Evolutionary conservation across 2,113 vertebrate species (phyloP).

Genomic region (Alouatta palliata): DNA sequence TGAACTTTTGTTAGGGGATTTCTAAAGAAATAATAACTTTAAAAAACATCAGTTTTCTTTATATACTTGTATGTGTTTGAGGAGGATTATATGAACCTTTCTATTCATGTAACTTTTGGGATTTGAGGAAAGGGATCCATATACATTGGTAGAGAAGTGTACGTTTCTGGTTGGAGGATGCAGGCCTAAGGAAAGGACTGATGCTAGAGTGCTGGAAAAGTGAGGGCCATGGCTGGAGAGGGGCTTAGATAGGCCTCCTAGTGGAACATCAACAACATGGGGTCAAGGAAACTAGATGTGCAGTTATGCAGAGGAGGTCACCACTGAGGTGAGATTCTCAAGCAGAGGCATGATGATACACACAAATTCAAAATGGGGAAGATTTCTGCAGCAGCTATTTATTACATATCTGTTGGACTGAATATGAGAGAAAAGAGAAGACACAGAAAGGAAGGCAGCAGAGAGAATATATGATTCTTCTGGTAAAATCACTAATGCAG

Average conservation of each 20-base stretch:
- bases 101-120: background rate
- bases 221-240: background rate
- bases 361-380: background rate
- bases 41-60: background rate
- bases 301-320: background rate
- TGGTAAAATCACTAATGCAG: background rate
- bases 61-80: background rate
- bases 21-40: constrained; percentile 1
- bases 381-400: background rate
- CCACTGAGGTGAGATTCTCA: background rate
- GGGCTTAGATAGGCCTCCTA: too few relatives aligned
- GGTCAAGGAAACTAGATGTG: background rate
- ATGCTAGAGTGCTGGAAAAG: background rate
- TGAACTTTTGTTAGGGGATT: constrained; percentile 10
- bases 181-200: background rate
- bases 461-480: background rate
- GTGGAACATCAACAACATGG: background rate
- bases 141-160: background rate
- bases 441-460: background rate
- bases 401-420: background rate
- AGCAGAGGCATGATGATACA: background rate
- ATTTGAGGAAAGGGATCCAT: background rate
- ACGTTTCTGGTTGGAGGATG: background rate
- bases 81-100: background rate
- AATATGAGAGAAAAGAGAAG: background rate